phyloP scores from a whole-genome alignment of 2,113 vertebrate species.

The Tyrannus savana region DNA sequence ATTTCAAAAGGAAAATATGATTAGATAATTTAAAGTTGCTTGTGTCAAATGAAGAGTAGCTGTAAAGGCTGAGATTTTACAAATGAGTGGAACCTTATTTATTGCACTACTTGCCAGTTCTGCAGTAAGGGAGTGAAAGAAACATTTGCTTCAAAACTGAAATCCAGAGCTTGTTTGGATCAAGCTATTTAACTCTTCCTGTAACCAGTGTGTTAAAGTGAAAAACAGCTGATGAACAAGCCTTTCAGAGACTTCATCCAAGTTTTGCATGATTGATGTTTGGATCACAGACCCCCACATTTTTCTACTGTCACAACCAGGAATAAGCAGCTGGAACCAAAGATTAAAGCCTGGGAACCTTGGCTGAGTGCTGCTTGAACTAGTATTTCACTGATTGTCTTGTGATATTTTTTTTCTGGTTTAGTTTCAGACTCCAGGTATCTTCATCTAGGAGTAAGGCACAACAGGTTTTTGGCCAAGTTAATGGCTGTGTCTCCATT shows the following conservation, averaged over 20 bases:
- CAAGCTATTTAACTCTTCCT: not conserved
- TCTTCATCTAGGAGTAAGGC: not conserved
- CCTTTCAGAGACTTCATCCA: not conserved
- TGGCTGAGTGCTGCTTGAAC: not conserved
- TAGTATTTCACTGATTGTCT: not conserved
- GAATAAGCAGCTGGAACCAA: not conserved
- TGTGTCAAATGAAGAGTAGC: not conserved
- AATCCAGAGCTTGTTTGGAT: not conserved
- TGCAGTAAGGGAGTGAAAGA: not conserved
- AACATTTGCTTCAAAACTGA: not conserved
- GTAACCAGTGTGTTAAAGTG: not conserved
- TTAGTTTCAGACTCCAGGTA: not conserved
- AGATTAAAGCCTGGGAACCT: not conserved
- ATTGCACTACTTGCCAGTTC: not conserved
- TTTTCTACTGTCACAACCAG: not conserved
- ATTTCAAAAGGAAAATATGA: constrained; percentile 6
- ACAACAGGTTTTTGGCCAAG: not conserved
- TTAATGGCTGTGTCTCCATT: not conserved
- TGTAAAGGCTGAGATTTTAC: not conserved
- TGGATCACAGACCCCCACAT: not conserved
- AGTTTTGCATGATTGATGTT: not conserved
- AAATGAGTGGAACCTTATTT: not conserved
- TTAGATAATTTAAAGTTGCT: constrained; percentile 36
- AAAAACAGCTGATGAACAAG: not conserved
- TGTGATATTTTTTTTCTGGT: not conserved